Evolutionary conservation across 2,797 vertebrate species (phyloP).

Genomic region (Salmo trutta): DNA sequence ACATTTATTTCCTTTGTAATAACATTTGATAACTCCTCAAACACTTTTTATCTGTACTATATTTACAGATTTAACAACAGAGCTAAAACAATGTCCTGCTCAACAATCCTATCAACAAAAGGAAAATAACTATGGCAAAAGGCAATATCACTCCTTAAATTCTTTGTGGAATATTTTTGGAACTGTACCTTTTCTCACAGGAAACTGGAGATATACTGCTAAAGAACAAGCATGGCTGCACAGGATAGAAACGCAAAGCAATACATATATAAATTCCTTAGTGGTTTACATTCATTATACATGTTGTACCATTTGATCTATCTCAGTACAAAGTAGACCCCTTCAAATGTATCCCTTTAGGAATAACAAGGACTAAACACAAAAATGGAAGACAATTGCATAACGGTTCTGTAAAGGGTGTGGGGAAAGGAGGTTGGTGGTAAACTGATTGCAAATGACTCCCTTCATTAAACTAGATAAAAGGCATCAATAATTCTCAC

Average conservation of each 20-base stretch:
- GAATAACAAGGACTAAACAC: constrained; percentile 55
- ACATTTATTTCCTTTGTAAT: constrained; percentile 87
- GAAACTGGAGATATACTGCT: constrained; percentile 28
- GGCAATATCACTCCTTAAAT: constrained; percentile 46
- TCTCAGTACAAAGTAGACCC: constrained; percentile 70
- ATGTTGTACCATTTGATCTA: constrained; percentile 74
- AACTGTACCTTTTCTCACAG: constrained; percentile 59
- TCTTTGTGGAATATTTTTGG: constrained; percentile 53
- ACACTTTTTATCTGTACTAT: constrained; percentile 83
- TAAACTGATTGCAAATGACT: constrained; percentile 73
- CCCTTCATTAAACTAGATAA: constrained; percentile 74
- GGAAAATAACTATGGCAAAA: constrained; percentile 26
- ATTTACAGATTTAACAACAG: constrained; percentile 82
- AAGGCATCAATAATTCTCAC: constrained; percentile 45
- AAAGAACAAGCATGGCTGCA: constrained; percentile 39
- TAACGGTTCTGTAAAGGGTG: constrained; percentile 43
- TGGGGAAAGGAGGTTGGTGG: constrained; percentile 77
- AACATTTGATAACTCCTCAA: constrained; percentile 78
- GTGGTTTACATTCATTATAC: constrained; percentile 87
- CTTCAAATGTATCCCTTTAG: constrained; percentile 76
- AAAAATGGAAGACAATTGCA: constrained; percentile 40
- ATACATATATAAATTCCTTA: constrained; percentile 68
- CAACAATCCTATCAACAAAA: constrained; percentile 61
- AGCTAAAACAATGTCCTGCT: constrained; percentile 43
- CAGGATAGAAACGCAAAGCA: constrained; percentile 67